Base-by-base conservation (phyloP, 2,888 invertebrate genomes). In the Nemurella pictetii region DNA sequence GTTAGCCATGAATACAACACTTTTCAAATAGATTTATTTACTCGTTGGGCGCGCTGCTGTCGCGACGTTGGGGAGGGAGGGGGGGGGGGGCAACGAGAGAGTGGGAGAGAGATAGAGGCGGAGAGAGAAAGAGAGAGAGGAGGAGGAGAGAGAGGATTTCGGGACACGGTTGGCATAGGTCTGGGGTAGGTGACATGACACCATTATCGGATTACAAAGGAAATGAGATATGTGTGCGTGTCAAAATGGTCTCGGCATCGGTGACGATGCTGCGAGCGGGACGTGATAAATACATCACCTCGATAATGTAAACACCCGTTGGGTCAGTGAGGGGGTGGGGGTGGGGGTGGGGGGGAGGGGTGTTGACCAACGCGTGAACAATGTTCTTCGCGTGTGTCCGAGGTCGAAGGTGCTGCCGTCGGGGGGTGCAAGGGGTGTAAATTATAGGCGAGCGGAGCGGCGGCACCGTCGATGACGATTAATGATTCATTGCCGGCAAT, bases 21-120 rank as follows among this genome's bases (percentile, higher is more conserved):
- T 80, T 84, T 84, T 84, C 80, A 84, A 35, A 84, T 80, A 77
- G 84, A 7, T 84, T 84, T 84, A 84, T 84, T 55, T 84, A 80
- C 84, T 84, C 26, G 81, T n/a, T n/a, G 25, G 28, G 28, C 28
- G 28, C 30, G 28, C 2, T 4, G 32, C 5, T 26, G 30, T 29
- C 28, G n/a, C n/a, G 75, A 75, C 75, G 7, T 4, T 30, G 15
- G 35, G 55, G 27, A 0, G 36, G 81, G 36, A 36, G 81, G 35
- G 36, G 36, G 55, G 28, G n/a, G 36, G 36, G 80, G 80, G 80
- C n/a, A n/a, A n/a, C n/a, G n/a, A n/a, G n/a, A n/a, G n/a, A n/a
- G n/a, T n/a, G n/a, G n/a, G n/a, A n/a, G n/a, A n/a, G n/a, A n/a
- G n/a, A n/a, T n/a, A n/a, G n/a, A n/a, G n/a, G n/a, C n/a, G n/a